Evolutionary conservation across 2,797 vertebrate genomes (phyloP).

Genomic region (Gobionotothen gibberifrons): DNA sequence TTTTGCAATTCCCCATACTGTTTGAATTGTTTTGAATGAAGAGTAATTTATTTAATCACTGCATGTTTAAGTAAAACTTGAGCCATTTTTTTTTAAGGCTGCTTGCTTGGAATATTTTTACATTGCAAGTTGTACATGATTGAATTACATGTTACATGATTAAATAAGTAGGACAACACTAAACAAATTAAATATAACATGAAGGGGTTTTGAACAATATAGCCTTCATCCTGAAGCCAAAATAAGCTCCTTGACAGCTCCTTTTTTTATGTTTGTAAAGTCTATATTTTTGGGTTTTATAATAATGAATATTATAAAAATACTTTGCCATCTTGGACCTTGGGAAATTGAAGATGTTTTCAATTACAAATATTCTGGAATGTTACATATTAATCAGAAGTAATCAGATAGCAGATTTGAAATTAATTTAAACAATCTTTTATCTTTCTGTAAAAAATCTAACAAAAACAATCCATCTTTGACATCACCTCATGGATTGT

Average conservation of each 20-base stretch:
- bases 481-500: slow-evolving; percentile 5
- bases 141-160: neutral
- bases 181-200: neutral
- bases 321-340: neutral
- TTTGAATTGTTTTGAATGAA: neutral
- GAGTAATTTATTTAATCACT: too few relatives aligned
- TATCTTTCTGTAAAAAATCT: too few relatives aligned
- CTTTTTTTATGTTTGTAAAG: too few relatives aligned
- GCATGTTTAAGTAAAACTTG: too few relatives aligned
- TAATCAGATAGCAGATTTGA: neutral
- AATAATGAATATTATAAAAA: neutral
- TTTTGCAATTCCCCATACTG: neutral
- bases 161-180: too few relatives aligned
- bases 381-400: neutral
- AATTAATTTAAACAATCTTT: neutral
- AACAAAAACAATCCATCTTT: too few relatives aligned
- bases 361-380: neutral
- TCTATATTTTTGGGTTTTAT: neutral
- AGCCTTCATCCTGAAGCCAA: neutral
- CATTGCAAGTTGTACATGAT: neutral
- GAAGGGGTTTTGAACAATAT: neutral
- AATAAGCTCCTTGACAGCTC: neutral
- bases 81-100: neutral
- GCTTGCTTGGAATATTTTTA: neutral
- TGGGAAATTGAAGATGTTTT: neutral